Conservation (phyloP, 2,113 vertebrate genomes). For the Vombatus ursinus region DNA sequence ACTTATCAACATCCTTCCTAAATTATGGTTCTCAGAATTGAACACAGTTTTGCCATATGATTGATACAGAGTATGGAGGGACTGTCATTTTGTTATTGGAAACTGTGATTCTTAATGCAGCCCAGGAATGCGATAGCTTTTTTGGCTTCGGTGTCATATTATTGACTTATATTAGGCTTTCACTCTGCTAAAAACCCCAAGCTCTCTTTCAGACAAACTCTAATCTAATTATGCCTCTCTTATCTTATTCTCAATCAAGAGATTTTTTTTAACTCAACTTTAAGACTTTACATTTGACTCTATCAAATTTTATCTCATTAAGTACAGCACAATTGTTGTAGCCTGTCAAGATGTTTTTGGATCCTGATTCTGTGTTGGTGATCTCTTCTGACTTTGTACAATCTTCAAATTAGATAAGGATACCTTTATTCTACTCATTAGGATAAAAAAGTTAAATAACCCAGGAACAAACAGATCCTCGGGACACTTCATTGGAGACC, state of each 20-base stretch:
- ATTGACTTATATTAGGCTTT: neutral
- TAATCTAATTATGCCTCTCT: neutral
- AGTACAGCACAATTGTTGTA: neutral
- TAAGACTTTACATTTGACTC: neutral
- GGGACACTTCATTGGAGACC: neutral
- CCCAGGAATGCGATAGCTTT: neutral
- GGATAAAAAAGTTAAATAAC: neutral
- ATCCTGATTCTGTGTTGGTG: neutral
- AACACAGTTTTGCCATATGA: neutral
- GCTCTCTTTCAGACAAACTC: neutral
- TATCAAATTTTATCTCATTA: neutral
- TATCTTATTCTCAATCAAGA: neutral
- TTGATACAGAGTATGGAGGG: neutral
- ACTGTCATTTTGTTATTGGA: neutral
- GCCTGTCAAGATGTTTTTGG: neutral
- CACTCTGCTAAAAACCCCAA: neutral
- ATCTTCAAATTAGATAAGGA: neutral
- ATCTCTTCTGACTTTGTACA: neutral
- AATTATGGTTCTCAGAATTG: neutral
- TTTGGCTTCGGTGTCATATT: neutral
- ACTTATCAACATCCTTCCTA: neutral
- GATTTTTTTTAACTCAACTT: neutral
- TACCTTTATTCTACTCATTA: neutral
- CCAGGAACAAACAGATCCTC: neutral
- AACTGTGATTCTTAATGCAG: neutral